Evolutionary conservation across 2,888 invertebrate species (phyloP).

Genomic region (Acrocera orbiculus): DNA sequence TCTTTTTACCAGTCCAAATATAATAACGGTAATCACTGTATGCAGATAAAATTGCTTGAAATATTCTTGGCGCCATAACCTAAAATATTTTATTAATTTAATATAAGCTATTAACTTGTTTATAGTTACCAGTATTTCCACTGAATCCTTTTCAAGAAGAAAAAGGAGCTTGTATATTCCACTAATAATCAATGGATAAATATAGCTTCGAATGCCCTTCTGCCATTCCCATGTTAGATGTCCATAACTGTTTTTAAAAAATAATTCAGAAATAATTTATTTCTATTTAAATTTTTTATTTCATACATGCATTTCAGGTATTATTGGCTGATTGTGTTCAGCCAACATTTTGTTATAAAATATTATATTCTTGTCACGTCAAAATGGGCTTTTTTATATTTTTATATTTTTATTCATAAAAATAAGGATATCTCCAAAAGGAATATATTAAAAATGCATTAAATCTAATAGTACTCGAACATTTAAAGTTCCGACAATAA

Average conservation of each 20-base stretch:
- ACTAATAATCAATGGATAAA: slow-evolving; percentile 71
- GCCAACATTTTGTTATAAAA: not conserved
- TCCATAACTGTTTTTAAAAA: slow-evolving; percentile 42
- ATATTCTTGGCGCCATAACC: slow-evolving; percentile 55
- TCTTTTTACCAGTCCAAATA: slow-evolving; percentile 50
- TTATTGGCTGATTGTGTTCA: not conserved
- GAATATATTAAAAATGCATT: no score
- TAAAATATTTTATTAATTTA: slow-evolving; percentile 25
- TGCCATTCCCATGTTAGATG: slow-evolving; percentile 94
- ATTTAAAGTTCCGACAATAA: no score
- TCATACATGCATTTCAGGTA: no score
- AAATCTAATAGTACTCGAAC: no score
- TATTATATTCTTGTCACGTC: no score
- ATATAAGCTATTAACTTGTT: not conserved
- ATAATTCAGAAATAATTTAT: not conserved
- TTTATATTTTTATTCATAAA: no score
- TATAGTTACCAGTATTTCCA: slow-evolving; percentile 39
- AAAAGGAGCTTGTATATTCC: slow-evolving; percentile 52
- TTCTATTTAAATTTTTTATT: not conserved
- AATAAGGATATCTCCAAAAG: not conserved
- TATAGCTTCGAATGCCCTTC: slow-evolving; percentile 66
- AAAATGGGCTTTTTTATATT: no score
- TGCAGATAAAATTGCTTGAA: slow-evolving; percentile 64
- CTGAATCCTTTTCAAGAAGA: slow-evolving; percentile 49
- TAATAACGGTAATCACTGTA: slow-evolving; percentile 63